Evolutionary conservation across 2,113 vertebrate species (phyloP), one percentile per base, ranked within the genome.

Genomic region (Nothoprocta pentlandii): DNA sequence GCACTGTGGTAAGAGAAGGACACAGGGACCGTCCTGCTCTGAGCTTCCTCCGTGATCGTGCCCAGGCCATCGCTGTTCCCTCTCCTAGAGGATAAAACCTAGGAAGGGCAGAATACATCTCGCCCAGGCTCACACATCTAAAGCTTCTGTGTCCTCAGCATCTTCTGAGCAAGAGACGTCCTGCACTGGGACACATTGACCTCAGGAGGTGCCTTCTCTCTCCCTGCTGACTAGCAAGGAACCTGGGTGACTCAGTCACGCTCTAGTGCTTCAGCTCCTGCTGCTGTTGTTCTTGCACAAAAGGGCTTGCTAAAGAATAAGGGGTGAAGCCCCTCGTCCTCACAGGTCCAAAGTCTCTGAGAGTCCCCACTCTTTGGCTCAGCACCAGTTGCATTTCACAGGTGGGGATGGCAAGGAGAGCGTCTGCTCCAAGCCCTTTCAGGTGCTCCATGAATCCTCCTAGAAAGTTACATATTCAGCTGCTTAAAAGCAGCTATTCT

Each of bases 401-500:
- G 66, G 47, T 82, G 66, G 83, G 5, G 22, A 75, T n/a, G 71
- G 47, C 36, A 42, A 30, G 34, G 28, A 17, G 49, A 21, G 14
- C 25, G 34, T 25, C 44, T 28, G 28, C 5, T 75, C 3, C 44
- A 64, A 90, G 22, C 51, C 25, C 61, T 81, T 94, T 71, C 14
- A 74, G 73, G 41, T 53, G 10, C 63, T 32, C 9, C 66, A 51
- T 30, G 16, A 66, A 66, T 20, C 32, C 80, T 86, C 66, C 36
- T 36, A 79, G 44, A 58, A 88, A 75, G 44, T 67, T 32, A 7
- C 28, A 6, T 12, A 58, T 16, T 69, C 70, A 83, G 73, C 82
- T 95, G 61, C 67, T 89, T 46, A 70, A 86, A 91, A 87, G 32
- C 16, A 47, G 39, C 10, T 63, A 90, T 74, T 20, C 8, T 64